These are phyloP conservation scores for Limnodromus scolopaceus DNA, from an alignment of 2,797 vertebrate genomes.

Conservation along the genomic window DNA sequence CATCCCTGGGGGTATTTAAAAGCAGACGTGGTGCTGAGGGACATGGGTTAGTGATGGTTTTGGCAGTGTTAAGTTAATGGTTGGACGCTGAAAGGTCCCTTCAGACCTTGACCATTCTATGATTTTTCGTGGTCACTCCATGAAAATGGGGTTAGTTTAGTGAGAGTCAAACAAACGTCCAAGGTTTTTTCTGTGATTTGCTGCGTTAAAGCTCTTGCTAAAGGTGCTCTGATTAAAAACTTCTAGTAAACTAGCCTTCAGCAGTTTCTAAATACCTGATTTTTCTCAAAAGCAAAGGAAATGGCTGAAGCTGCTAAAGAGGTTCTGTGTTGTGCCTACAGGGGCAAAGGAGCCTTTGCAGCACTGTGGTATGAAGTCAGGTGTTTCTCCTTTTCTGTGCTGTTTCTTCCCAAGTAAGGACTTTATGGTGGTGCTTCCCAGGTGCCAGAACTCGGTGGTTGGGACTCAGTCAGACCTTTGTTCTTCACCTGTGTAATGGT, in stretches of 20 bases:
- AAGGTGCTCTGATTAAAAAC: rapidly evolving
- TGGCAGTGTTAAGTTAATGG: no score
- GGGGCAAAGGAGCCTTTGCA: rapidly evolving
- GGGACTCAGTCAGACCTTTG: rapidly evolving
- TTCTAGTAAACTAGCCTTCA: rapidly evolving
- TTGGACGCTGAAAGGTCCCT: background rate
- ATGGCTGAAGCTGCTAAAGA: rapidly evolving
- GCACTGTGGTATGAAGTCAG: rapidly evolving
- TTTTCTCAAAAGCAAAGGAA: background rate
- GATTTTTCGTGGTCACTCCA: rapidly evolving
- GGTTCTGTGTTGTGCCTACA: rapidly evolving
- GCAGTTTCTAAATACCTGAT: rapidly evolving
- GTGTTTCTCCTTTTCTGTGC: no score
- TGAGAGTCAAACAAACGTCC: rapidly evolving
- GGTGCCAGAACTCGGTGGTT: rapidly evolving
- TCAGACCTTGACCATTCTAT: rapidly evolving
- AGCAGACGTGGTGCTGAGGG: background rate
- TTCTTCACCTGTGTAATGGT: background rate
- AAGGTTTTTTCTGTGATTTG: rapidly evolving
- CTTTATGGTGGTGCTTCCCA: rapidly evolving
- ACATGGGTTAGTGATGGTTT: background rate
- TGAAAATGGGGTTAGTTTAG: rapidly evolving
- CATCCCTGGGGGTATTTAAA: background rate
- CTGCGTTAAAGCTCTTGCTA: rapidly evolving
- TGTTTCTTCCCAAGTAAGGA: rapidly evolving